These are phyloP conservation scores for Corvus hawaiiensis DNA, from an alignment of 2,113 vertebrate species.

Conservation along the genomic window DNA sequence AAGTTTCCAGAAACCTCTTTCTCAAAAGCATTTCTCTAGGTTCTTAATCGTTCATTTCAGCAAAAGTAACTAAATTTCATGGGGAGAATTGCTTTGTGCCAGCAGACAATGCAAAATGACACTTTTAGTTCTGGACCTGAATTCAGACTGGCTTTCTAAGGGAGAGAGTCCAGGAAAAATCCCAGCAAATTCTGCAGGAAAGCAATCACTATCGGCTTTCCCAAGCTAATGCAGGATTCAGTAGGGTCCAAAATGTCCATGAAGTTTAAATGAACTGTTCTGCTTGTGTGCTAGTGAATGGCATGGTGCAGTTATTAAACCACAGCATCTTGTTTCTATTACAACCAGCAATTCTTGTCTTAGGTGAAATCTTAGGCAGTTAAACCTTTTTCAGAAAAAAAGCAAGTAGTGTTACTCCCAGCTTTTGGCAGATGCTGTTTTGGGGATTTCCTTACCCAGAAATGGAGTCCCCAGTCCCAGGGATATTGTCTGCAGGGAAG, in stretches of 20 bases:
- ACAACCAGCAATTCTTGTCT: not conserved
- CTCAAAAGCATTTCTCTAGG: not conserved
- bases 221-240: not conserved
- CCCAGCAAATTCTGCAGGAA: not conserved
- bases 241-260: not conserved
- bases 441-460: not conserved
- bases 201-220: not conserved
- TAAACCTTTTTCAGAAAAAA: not conserved
- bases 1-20: not conserved
- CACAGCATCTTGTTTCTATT: not conserved
- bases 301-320: not conserved
- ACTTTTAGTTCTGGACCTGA: not conserved
- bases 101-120: not conserved
- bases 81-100: not conserved
- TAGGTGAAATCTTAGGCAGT: not conserved
- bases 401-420: not conserved
- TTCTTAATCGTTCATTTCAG: not conserved
- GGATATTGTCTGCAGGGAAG: not conserved
- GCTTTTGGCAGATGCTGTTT: not conserved
- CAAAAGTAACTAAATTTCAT: not conserved
- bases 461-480: not conserved
- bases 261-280: not conserved
- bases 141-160: not conserved
- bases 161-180: not conserved
- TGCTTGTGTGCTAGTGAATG: not conserved